Percentiles rank a stretch among this genome's conserved stretches.
Evolutionary conservation across 2,113 vertebrate species (phyloP).

Genomic region (Martes martes): DNA sequence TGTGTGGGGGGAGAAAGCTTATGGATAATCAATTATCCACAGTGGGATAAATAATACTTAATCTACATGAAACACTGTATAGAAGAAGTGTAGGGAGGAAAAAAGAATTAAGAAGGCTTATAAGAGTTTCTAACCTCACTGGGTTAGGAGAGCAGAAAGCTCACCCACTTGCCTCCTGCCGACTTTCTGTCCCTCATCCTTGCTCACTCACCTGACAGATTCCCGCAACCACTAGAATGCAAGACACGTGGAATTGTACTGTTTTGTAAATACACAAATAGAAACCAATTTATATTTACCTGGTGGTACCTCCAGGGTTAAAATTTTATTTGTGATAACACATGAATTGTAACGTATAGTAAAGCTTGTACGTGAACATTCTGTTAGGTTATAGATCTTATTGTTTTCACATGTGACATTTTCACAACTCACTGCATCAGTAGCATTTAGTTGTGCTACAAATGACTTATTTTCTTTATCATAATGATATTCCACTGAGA

Average conservation of each 20-base stretch:
- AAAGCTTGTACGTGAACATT: accelerated
- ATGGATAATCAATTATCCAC: neutral
- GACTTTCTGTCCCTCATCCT: neutral
- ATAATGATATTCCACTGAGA: accelerated
- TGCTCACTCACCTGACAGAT: too few relatives aligned
- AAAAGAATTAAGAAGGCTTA: accelerated
- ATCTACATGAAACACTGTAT: accelerated
- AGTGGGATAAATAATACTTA: too few relatives aligned
- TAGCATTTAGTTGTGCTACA: accelerated
- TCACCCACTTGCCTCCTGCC: accelerated
- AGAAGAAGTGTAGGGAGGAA: accelerated
- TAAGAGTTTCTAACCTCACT: accelerated
- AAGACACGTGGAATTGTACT: accelerated
- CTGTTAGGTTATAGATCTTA: accelerated
- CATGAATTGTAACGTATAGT: accelerated
- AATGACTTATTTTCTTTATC: accelerated
- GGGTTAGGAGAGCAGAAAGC: too few relatives aligned
- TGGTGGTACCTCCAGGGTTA: neutral
- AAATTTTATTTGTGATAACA: accelerated
- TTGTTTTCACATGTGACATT: accelerated
- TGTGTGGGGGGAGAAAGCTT: neutral
- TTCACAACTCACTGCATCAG: accelerated
- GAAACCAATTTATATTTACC: conserved; percentile 11
- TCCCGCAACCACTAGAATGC: neutral
- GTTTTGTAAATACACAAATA: neutral